Percentiles rank a stretch among this genome's conserved stretches.
Conservation (phyloP, 2,797 vertebrate species). For the Chaetodon trifasciatus region DNA sequence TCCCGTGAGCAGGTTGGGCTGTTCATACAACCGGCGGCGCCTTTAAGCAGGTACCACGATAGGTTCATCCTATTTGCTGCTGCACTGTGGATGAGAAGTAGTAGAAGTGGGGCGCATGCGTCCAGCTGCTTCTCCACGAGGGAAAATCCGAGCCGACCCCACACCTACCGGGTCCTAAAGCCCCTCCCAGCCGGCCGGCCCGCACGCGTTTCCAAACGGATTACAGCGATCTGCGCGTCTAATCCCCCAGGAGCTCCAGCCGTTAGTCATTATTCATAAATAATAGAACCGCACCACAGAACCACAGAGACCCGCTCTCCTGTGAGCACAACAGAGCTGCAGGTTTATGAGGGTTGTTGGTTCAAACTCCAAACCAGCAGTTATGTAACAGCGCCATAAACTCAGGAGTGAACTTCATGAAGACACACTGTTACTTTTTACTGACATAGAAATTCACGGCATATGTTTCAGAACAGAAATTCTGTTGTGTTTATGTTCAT, state of each 20-base stretch:
- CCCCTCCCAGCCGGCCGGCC: conserved; percentile 48
- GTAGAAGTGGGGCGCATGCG: conserved; percentile 85
- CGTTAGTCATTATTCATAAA: conserved; percentile 53
- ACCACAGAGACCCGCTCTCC: not conserved
- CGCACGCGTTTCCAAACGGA: conserved; percentile 60
- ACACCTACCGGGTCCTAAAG: conserved; percentile 80
- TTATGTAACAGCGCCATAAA: not conserved
- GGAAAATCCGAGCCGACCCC: conserved; percentile 58
- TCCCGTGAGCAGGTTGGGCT: conserved; percentile 24
- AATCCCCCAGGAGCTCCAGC: conserved; percentile 53
- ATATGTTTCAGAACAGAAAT: not conserved
- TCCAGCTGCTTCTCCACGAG: conserved; percentile 57
- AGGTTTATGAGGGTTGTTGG: conserved; percentile 17
- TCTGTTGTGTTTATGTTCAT: not conserved
- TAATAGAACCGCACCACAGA: conserved; percentile 23
- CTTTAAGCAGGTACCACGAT: conserved; percentile 88
- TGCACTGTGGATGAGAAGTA: conserved; percentile 62
- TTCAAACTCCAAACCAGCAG: conserved; percentile 35
- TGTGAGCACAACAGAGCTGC: not conserved
- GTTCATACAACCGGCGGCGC: conserved; percentile 76
- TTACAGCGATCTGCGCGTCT: conserved; percentile 62
- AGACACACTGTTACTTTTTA: not conserved
- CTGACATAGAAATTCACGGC: too few species aligned
- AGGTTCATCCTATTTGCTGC: conserved; percentile 77
- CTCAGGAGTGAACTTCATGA: not conserved